Evolutionary conservation across 2,113 vertebrate genomes (phyloP), one percentile per base, ranked within the genome.

Genomic region (Stictonetta naevosa): DNA sequence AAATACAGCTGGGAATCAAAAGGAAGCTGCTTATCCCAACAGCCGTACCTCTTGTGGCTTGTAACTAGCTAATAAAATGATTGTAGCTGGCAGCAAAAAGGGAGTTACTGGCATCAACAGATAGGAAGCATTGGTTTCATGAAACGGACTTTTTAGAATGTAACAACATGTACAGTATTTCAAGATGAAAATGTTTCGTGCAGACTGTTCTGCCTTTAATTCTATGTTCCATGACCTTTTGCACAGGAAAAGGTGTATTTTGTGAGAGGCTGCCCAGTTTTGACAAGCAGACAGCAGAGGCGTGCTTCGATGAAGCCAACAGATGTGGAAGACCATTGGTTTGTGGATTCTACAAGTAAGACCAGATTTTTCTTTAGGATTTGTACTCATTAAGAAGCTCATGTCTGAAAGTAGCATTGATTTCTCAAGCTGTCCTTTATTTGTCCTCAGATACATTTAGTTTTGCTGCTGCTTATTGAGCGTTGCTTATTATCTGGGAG

Each of bases 311-410:
- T 76, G 95, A 96, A 88, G 94, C 88, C 15, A 84, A 95, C 34
- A 83, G 92, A 79, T 91, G 72, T 31, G 88, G 96, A 15, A 97
- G 92, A 38, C 92, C 94, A 0, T 64, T 96, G 71, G 93, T 96
- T 58, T 97, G 91, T 76, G 95, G 93, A 52, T 97, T 97, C 83
- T 96, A 97, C 93, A 97, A 97, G 97, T 97, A 95, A 91, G 97
- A 67, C 16, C 46, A 22, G 20, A 16, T 5, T 71, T 75, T 67
- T 44, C 28, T 42, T 83, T 56, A 38, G 34, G 15, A 21, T 53
- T 50, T 38, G 5, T 53, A 5, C 64, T 33, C 6, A 11, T 22
- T 20, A 44, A 50, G 80, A 56, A 71, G 56, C 1, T 1, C 0
- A 3, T 42, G 52, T 29, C 64, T 68, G 53, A 78, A 60, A 55